Evolutionary conservation across 2,888 invertebrate genomes (phyloP), one percentile per base, ranked within the genome.

Genomic region (Arge pagana): DNA sequence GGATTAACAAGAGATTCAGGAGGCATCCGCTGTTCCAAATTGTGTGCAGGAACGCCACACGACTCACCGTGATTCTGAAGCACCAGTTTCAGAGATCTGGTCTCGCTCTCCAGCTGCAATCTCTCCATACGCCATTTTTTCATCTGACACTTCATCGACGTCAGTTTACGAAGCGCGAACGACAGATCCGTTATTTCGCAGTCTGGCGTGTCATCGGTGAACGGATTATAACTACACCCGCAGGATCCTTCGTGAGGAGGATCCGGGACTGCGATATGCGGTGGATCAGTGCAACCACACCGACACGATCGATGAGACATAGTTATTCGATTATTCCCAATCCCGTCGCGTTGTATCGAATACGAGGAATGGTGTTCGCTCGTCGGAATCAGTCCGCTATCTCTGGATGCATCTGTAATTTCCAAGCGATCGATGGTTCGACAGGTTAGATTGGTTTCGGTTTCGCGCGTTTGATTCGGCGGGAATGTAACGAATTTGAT

Each of bases 141-240:
- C 68, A 72, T 74, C 58, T 72, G 71, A 48, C 71, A 69, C 55
- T 67, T 70, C 75, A 75, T 75, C 41, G 66, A 65, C 19, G 59
- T 58, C 19, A 75, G 65, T 52, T 74, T 75, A 48, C 62, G 66
- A 42, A 64, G 53, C 21, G 69, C 71, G 42, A 71, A 75, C 7
- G 62, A 56, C 23, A 70, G 59, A 50, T 75, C 74, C 33, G 57
- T 54, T 35, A 71, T 67, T 53, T 66, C 70, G 18, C 58, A 50
- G 39, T 72, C 70, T 21, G 63, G 57, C n/a, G 62, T 55, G 24
- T 65, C 61, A 56, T 72, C 70, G 31, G 50, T 60, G 50, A 64
- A 68, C 3, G 73, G 70, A 55, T 70, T 63, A 58, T 68, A 71
- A 21, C 53, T 54, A 51, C 72, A 71, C 53, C 68, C 69, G 50